Evolutionary conservation across 2,113 vertebrate genomes (phyloP).

Genomic region (Pomatorhinus ruficollis): DNA sequence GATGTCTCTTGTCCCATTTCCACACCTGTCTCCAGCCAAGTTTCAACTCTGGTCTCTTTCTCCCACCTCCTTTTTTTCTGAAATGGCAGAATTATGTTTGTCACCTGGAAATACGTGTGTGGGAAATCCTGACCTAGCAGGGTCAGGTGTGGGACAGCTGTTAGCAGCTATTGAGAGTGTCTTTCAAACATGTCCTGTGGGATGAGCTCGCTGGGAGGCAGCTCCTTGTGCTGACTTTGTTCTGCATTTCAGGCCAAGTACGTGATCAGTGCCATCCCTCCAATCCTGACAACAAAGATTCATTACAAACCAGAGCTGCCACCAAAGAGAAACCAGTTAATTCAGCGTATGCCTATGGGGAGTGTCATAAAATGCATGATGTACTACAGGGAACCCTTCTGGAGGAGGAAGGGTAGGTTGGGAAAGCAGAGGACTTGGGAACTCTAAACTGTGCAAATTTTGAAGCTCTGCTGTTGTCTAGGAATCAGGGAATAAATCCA

Average conservation of each 20-base stretch:
- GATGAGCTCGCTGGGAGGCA: background rate
- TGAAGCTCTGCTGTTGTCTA: background rate
- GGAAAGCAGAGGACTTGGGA: background rate
- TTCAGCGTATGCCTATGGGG: slow-evolving; percentile 92
- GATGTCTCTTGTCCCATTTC: background rate
- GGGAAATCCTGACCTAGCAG: background rate
- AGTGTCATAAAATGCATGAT: slow-evolving; percentile 96
- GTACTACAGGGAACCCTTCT: slow-evolving; percentile 95
- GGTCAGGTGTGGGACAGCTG: background rate
- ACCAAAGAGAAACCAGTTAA: slow-evolving; percentile 89
- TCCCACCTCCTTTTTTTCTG: background rate
- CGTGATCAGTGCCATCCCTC: slow-evolving; percentile 89
- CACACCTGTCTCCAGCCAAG: background rate
- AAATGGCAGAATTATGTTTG: background rate
- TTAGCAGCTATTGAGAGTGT: background rate
- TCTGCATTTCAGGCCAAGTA: slow-evolving; percentile 82
- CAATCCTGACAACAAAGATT: slow-evolving; percentile 87
- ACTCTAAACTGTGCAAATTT: accelerated
- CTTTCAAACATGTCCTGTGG: background rate
- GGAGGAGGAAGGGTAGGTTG: slow-evolving; percentile 87
- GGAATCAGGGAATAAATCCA: background rate
- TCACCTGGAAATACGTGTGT: background rate
- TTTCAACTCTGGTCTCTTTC: background rate
- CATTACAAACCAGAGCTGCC: slow-evolving; percentile 92
- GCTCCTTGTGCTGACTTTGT: background rate